Evolutionary conservation across 53 echinoderm and acorn worm genomes (phyloP).

Genomic region (Actinopyga echinites): DNA sequence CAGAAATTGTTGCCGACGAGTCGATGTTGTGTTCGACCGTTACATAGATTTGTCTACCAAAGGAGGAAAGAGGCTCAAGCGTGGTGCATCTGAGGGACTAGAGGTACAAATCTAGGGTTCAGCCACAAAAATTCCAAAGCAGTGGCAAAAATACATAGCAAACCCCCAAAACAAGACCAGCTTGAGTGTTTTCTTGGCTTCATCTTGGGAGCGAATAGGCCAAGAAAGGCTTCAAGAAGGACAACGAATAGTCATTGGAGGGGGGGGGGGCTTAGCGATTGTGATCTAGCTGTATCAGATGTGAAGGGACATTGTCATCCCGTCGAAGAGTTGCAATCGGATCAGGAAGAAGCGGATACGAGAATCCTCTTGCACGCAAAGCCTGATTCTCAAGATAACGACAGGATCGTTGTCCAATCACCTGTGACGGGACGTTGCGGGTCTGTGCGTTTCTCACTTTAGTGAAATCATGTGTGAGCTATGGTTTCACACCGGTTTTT

Average conservation of each 20-base stretch:
- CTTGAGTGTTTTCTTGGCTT: neutral
- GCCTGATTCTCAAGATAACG: neutral
- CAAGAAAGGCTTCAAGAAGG: neutral
- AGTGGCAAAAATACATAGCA: neutral
- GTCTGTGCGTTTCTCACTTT: neutral
- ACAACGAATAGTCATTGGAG: neutral
- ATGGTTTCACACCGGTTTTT: neutral
- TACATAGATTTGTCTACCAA: neutral
- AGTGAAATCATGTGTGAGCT: neutral
- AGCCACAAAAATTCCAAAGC: neutral
- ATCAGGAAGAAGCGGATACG: slow-evolving; percentile 9
- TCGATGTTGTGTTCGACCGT: neutral
- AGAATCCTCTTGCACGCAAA: neutral
- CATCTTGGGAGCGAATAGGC: too few relatives aligned
- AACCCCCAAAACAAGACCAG: neutral
- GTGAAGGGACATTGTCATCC: neutral
- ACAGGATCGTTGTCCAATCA: neutral
- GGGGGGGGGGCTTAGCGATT: too few relatives aligned
- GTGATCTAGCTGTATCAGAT: neutral
- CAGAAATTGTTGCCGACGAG: neutral
- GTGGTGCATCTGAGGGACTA: neutral
- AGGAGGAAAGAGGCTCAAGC: neutral
- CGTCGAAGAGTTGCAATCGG: neutral
- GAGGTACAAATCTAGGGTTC: neutral
- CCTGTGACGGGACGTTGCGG: slow-evolving; percentile 10